phyloP scores from a whole-genome alignment of 2,888 invertebrate genomes.

The Melieria crassipennis region DNA sequence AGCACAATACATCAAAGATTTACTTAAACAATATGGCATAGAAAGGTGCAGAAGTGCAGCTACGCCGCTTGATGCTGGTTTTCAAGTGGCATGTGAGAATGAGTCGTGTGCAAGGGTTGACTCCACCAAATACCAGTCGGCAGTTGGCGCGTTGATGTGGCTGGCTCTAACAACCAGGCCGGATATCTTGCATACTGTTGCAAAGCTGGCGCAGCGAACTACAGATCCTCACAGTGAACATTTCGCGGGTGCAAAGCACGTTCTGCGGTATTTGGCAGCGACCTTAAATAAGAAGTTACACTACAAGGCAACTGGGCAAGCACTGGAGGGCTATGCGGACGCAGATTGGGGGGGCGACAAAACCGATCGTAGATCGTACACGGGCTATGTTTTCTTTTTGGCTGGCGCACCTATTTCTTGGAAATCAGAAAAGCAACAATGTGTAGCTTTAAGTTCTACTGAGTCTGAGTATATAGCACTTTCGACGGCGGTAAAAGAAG shows the following conservation, averaged over 20 bases:
- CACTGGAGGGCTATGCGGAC: not conserved
- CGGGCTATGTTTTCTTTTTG: slow-evolving; percentile 28
- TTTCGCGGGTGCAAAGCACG: slow-evolving; percentile 35
- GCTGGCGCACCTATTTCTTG: slow-evolving; percentile 18
- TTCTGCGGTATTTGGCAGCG: slow-evolving; percentile 31
- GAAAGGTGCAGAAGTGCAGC: slow-evolving; percentile 32
- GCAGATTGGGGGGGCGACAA: slow-evolving; percentile 15
- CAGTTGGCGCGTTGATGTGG: slow-evolving; percentile 9
- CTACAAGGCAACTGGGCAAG: slow-evolving; percentile 9
- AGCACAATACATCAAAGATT: slow-evolving; percentile 34
- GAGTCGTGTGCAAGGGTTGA: slow-evolving; percentile 25
- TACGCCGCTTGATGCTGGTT: slow-evolving; percentile 37
- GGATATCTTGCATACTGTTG: slow-evolving; percentile 43
- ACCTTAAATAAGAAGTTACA: slow-evolving; percentile 12
- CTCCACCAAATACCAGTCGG: slow-evolving; percentile 19
- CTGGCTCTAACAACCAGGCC: slow-evolving; percentile 20
- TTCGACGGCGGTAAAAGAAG: slow-evolving; percentile 2
- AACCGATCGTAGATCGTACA: slow-evolving; percentile 16
- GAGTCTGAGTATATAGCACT: not conserved
- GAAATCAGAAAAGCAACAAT: slow-evolving; percentile 1
- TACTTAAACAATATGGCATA: slow-evolving; percentile 38
- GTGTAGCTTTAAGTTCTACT: slow-evolving; percentile 28
- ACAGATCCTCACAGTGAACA: slow-evolving; percentile 1
- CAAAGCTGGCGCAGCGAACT: slow-evolving; percentile 3
- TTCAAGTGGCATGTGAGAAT: slow-evolving; percentile 27